phyloP scores from a whole-genome alignment of 2,888 invertebrate genomes.

The Chrysina gloriosa region DNA sequence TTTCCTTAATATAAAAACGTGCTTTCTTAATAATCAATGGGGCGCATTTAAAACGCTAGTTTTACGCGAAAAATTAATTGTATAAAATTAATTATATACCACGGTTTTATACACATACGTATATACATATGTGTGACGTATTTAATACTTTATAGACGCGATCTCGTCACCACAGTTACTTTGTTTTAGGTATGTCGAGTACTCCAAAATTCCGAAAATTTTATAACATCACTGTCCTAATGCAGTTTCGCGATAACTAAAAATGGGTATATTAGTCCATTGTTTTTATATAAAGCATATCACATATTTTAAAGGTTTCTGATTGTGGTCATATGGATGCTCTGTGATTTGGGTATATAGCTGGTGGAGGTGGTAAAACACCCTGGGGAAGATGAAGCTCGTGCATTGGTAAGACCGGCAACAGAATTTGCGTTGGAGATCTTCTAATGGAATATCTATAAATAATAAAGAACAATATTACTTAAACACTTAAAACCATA shows the following conservation, averaged over 20 bases:
- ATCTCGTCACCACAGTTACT: constrained; percentile 4
- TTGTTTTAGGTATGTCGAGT: constrained; percentile 2
- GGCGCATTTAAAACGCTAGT: neutral
- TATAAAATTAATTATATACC: neutral
- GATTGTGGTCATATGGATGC: constrained; percentile 63
- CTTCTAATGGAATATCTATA: constrained; percentile 61
- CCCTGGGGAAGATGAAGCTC: constrained; percentile 64
- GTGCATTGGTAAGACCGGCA: constrained; percentile 65
- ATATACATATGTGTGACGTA: neutral
- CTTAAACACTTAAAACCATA: no score
- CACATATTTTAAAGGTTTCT: constrained; percentile 40
- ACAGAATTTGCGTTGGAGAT: constrained; percentile 63
- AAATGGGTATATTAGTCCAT: constrained; percentile 18
- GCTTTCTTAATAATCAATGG: neutral
- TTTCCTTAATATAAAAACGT: constrained; percentile 22
- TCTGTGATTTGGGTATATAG: constrained; percentile 65
- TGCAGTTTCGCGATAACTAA: constrained; percentile 20
- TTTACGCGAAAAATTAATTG: neutral
- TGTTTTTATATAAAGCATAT: constrained; percentile 33
- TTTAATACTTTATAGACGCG: constrained; percentile 6
- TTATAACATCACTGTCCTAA: constrained; percentile 33
- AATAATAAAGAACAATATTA: no score
- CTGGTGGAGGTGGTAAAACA: constrained; percentile 61
- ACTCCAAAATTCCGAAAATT: constrained; percentile 16
- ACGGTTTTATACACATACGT: constrained; percentile 2